phyloP scores from a whole-genome alignment of 2,113 vertebrate genomes.

The Leptobrachium ailaonicum region DNA sequence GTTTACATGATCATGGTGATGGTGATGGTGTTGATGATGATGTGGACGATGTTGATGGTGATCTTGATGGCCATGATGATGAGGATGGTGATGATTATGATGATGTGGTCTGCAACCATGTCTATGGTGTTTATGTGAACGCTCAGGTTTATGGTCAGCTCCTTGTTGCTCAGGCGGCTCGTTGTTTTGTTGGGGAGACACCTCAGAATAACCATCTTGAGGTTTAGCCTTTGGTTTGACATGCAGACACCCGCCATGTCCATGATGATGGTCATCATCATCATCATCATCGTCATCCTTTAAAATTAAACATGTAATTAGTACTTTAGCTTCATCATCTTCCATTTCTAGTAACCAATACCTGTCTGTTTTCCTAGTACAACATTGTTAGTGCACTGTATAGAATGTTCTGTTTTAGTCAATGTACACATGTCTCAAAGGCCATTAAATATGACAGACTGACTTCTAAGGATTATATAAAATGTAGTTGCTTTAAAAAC shows the following conservation, averaged over 20 bases:
- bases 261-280: not conserved
- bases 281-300: not conserved
- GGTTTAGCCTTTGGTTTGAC: not conserved
- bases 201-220: not conserved
- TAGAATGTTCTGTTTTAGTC: no score
- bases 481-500: no score
- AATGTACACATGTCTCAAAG: no score
- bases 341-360: no score
- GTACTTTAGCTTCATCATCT: not conserved
- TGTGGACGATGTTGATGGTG: not conserved
- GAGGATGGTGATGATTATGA: not conserved
- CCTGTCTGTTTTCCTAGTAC: no score
- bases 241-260: not conserved
- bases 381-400: no score
- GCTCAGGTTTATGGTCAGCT: not conserved
- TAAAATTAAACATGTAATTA: not conserved
- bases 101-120: no score
- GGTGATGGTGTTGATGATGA: not conserved
- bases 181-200: not conserved
- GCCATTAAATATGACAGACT: no score
- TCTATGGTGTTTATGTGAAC: not conserved
- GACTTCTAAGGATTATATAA: no score
- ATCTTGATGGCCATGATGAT: not conserved
- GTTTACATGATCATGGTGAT: slow-evolving; percentile 1
- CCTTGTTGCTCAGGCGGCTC: not conserved